Conservation (phyloP, 2,797 vertebrate genomes). For the Tolypeutes matacus region DNA sequence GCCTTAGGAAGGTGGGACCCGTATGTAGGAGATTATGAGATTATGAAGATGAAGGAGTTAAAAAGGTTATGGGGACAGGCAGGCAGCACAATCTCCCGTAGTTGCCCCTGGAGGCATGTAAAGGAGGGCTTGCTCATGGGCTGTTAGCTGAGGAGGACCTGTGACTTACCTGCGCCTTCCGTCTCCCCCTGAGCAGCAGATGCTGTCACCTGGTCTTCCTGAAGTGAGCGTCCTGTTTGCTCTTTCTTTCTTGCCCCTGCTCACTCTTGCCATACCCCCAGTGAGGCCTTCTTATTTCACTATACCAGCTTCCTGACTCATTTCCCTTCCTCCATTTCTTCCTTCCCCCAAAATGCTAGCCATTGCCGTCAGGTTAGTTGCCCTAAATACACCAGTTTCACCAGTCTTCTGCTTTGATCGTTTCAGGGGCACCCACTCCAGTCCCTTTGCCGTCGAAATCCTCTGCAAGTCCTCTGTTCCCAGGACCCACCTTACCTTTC, state of each 20-base stretch:
- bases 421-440: background rate
- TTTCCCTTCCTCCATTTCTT: background rate
- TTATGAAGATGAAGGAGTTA: too few species aligned
- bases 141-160: background rate
- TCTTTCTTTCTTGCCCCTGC: background rate
- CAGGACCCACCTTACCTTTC: background rate
- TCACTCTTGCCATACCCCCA: accelerated
- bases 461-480: background rate
- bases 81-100: background rate
- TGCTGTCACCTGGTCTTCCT: background rate
- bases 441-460: background rate
- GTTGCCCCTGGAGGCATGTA: background rate
- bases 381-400: background rate
- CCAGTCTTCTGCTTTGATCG: background rate
- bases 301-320: background rate
- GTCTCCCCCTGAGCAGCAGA: background rate
- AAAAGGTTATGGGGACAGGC: background rate
- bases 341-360: background rate
- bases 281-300: background rate
- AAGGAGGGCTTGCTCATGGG: accelerated
- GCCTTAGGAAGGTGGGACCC: too few species aligned
- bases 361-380: accelerated
- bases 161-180: background rate
- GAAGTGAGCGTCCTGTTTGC: background rate
- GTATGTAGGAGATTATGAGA: accelerated